These are phyloP conservation scores for Micromys minutus DNA, from an alignment of 2,113 vertebrate genomes.

Conservation along the genomic window DNA sequence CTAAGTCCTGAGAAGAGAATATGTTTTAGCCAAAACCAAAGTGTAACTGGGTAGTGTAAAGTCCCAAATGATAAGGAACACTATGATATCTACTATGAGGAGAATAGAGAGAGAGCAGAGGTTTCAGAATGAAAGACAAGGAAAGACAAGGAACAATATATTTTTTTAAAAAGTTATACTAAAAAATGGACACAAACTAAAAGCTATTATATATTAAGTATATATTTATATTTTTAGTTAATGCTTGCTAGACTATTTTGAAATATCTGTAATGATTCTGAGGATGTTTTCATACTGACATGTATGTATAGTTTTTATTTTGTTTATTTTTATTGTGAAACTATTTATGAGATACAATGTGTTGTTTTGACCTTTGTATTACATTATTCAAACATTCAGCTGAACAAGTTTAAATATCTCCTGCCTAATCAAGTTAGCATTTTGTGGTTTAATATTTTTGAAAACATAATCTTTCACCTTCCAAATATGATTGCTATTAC, in stretches of 20 bases:
- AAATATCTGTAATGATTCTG: constrained; percentile 17
- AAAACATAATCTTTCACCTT: not conserved
- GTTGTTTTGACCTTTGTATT: not conserved
- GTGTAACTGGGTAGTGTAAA: not conserved
- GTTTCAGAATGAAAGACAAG: not conserved
- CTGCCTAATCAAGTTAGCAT: not conserved
- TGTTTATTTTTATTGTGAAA: not conserved
- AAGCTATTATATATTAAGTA: not conserved
- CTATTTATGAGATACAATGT: not conserved
- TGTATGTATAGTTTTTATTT: not conserved
- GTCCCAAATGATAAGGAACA: not conserved
- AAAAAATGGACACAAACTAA: not conserved
- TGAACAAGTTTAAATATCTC: not conserved
- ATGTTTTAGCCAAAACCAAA: not conserved
- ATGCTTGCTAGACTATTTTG: constrained; percentile 4
- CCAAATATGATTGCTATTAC: not conserved
- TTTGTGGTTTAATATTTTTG: not conserved
- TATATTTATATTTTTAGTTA: not conserved
- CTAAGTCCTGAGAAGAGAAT: not conserved
- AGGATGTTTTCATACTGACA: not conserved
- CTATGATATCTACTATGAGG: not conserved
- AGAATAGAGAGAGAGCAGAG: not conserved
- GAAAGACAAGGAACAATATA: not conserved
- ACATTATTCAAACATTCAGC: not conserved
- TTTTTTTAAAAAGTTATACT: not conserved